A percentile compares a stretch with the other conserved stretches of the same genome.
Conservation (phyloP, 2,797 vertebrate species). For the Potorous gilbertii region DNA sequence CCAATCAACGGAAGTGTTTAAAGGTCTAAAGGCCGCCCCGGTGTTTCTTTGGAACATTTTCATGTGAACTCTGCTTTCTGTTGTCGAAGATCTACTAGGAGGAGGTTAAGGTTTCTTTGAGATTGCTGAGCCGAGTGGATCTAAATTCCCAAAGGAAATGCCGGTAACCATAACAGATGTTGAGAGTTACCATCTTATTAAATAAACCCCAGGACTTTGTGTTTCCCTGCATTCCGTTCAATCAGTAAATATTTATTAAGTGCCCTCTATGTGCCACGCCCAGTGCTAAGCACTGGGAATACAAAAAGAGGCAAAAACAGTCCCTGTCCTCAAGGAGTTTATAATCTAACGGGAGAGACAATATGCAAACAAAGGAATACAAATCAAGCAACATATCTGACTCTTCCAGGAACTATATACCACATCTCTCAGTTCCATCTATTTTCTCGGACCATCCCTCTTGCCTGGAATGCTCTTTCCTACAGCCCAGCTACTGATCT, state of each 20-base stretch:
- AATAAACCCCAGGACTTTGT: not conserved
- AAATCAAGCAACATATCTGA: not conserved
- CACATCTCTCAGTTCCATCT: not conserved
- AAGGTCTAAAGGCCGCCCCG: rapidly evolving
- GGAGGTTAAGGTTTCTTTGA: not conserved
- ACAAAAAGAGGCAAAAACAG: not conserved
- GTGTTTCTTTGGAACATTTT: not conserved
- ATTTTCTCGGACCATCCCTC: not conserved
- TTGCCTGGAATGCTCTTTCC: not conserved
- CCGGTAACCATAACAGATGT: not conserved
- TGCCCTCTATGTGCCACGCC: not conserved
- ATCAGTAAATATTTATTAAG: not conserved
- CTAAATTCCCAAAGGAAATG: not conserved
- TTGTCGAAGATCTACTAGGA: rapidly evolving
- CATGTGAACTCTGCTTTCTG: rapidly evolving
- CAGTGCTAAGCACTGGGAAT: not conserved
- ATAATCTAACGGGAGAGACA: not conserved
- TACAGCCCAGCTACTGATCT: not conserved
- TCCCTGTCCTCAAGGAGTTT: not conserved
- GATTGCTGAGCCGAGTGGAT: not conserved
- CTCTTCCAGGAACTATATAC: not conserved
- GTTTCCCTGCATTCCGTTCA: not conserved
- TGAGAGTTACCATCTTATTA: not conserved
- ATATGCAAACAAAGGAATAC: not conserved
- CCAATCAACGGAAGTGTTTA: constrained; percentile 37